Evolutionary conservation across 2,888 invertebrate genomes (phyloP), one percentile per base, ranked within the genome.

Genomic region (Cryptocephalus moraei): DNA sequence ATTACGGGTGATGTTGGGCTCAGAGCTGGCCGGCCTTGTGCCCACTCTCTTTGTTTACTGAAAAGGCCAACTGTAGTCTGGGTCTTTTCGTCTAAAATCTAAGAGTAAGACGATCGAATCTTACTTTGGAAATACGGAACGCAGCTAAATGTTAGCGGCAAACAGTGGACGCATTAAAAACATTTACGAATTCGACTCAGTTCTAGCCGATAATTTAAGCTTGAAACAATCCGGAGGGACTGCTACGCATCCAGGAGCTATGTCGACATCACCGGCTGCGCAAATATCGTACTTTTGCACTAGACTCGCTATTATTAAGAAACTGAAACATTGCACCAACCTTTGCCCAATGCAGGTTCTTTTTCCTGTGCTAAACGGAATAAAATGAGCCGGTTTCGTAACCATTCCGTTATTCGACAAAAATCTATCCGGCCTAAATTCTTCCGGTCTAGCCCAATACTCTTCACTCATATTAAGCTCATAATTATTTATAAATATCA

Each of bases 291-390:
- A 90, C 48, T 79, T 75, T 56, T 84, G 84, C 48, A 89, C 69
- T 1, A 90, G 73, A 34, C 82, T 83, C 0, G 86, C 81, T 39
- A 87, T 71, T 65, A 86, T 76, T 0, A 86, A 78, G 59, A 88
- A 86, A 42, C 82, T 79, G 71, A 85, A 86, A 1, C 84, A 82
- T 11, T 84, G 82, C 0, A 91, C 85, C 41, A 91, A 69, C 36
- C 83, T 82, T 60, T 89, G 88, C 0, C 91, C 91, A 48, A 91
- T 85, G 62, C 91, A 91, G 0, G 89, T 87, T n/a, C 91, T 72
- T 62, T 84, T 88, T 8, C 91, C 91, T 39, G 87, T 86, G 62
- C 89, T 87, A 69, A 91, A 91, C 0, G 91, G 91, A 9, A 91
- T 72, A 63, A 90, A 91, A 62, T 87, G 82, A 0, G 85, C 74